Conservation (phyloP, 2,888 invertebrate genomes). For the Rhaphigaster nebulosa region DNA sequence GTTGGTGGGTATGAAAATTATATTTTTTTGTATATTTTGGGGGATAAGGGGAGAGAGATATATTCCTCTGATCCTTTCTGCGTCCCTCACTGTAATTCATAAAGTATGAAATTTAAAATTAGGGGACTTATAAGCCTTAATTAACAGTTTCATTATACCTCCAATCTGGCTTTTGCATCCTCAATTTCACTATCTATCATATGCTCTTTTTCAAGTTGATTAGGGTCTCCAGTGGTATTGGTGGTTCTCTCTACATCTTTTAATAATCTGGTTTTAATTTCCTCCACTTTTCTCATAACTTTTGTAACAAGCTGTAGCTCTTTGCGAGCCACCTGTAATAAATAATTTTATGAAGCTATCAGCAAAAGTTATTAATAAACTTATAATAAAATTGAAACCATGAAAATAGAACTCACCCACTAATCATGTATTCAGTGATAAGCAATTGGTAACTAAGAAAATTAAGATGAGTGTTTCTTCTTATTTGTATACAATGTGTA, state of each 20-base stretch:
- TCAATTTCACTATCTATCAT: slow-evolving; percentile 33
- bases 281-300: slow-evolving; percentile 46
- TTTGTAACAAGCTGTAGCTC: slow-evolving; percentile 26
- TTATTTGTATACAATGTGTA: too few species aligned
- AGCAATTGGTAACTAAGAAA: neutral
- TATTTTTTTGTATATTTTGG: too few species aligned
- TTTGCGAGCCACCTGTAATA: slow-evolving; percentile 3
- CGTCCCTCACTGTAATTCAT: too few species aligned
- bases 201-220: slow-evolving; percentile 27
- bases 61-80: too few species aligned
- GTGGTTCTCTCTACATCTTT: slow-evolving; percentile 30
- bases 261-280: slow-evolving; percentile 40
- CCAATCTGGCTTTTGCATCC: slow-evolving; percentile 35
- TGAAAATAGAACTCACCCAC: neutral
- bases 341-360: neutral
- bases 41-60: too few species aligned
- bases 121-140: neutral
- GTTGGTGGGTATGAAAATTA: too few species aligned
- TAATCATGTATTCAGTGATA: neutral
- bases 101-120: too few species aligned
- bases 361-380: neutral
- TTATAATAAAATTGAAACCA: neutral
- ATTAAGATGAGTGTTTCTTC: too few species aligned
- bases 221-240: neutral
- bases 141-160: neutral